phyloP scores from a whole-genome alignment of 2,888 invertebrate genomes.

The Argyra leucocephala region DNA sequence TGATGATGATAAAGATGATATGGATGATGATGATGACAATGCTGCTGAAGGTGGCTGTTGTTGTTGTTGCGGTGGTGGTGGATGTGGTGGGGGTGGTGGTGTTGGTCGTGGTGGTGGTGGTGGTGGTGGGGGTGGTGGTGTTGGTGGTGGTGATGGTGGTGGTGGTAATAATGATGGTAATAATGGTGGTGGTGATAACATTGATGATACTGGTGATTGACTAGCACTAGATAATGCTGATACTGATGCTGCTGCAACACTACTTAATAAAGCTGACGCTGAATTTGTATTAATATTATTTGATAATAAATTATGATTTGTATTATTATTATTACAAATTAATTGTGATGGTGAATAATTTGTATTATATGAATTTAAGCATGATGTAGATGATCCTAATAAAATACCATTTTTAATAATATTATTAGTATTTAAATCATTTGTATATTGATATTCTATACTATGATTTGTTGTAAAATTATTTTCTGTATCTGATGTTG shows the following conservation, averaged over 20 bases:
- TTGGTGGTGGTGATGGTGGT: conserved; percentile 15
- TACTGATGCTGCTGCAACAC: conserved; percentile 16
- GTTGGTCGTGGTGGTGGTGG: background rate
- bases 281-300: conserved; percentile 23
- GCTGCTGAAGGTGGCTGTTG: background rate
- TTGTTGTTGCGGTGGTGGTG: background rate
- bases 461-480: conserved; percentile 18
- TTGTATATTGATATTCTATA: background rate
- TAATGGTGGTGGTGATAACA: background rate
- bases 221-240: conserved; percentile 10
- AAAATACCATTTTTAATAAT: conserved; percentile 23
- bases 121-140: conserved; percentile 14
- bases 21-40: conserved; percentile 1
- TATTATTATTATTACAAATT: background rate
- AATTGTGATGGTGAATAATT: conserved; percentile 8
- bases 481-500: conserved; percentile 63
- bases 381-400: conserved; percentile 29
- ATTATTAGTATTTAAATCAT: background rate
- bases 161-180: conserved; percentile 13
- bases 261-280: conserved; percentile 26
- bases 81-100: background rate
- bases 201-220: background rate
- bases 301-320: conserved; percentile 5
- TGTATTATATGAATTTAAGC: conserved; percentile 19
- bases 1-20: conserved; percentile 14